Evolutionary conservation across 2,888 invertebrate species (phyloP), one percentile per base, ranked within the genome.

Genomic region (Chymomyza fuscimana): DNA sequence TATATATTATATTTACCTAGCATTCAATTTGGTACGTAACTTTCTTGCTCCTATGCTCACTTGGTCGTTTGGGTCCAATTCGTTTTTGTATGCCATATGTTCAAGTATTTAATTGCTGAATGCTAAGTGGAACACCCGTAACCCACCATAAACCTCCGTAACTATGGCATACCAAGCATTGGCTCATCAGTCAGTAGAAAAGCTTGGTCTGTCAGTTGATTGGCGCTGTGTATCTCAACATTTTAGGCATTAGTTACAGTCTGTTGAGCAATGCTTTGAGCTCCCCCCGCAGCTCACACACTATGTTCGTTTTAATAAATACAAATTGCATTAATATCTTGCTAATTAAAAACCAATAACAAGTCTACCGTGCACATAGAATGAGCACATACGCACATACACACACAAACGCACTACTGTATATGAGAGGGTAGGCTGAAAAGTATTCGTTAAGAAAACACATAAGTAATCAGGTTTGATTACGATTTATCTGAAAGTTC

Each of bases 291-390:
- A 4, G 32, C 32, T 58, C 10, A 25, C 12, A 60, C 12, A 7
- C 22, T 58, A 25, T 25, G 58, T 58, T 15, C 60, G 25, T 70
- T 84, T 80, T 65, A 72, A 75, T 82, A 80, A 82, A 73, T 76
- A 70, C 77, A 80, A 82, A 82, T 86, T 76, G 79, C 73, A 75
- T 74, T 77, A 74, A 84, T 76, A 74, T 69, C 69, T 72, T 74
- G 80, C 79, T 86, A 83, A 87, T 84, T 83, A 79, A 83, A 86
- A 87, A 81, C 81, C 82, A 63, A 83, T 83, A 81, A 59, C 70
- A 70, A 73, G 67, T 62, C 61, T 59, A 65, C 40, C 22, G 9
- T 50, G 66, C 63, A 16, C 7, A 32, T 29, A 32, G 29, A 16
- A 15, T n/a, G 16, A 19, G 29, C 58, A 25, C 67, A 19, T 2